A percentile compares a stretch with the other conserved stretches of the same genome.
Conservation (phyloP, 2,113 vertebrate species). For the Rattus rattus region DNA sequence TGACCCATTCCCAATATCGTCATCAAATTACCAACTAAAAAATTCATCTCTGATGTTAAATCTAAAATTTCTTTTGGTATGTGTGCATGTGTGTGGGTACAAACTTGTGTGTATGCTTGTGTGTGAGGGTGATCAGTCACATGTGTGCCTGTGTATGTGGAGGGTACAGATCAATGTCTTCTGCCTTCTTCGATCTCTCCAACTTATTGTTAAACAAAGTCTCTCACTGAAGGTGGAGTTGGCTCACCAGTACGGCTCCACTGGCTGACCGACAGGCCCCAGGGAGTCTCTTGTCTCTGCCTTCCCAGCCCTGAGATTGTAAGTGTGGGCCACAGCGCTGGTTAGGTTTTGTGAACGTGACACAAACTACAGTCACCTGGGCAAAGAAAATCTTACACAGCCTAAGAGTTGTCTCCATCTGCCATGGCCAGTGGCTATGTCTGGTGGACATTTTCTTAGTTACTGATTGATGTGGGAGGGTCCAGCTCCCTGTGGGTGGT, state of each 20-base stretch:
- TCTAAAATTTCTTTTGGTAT: background rate
- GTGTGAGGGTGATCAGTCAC: background rate
- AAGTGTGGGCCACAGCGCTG: background rate
- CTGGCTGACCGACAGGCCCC: no score
- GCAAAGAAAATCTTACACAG: background rate
- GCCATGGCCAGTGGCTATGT: background rate
- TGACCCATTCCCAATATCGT: background rate
- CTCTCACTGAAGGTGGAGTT: background rate
- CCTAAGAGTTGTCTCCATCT: background rate
- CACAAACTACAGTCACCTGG: background rate
- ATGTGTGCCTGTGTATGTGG: background rate
- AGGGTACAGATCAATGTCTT: background rate
- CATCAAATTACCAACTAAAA: background rate
- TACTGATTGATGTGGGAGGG: background rate
- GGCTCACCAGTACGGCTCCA: background rate
- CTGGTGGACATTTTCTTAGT: background rate
- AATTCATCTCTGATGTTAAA: fast-evolving
- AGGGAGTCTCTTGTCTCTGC: background rate
- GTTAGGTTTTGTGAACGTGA: background rate
- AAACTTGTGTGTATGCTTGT: background rate
- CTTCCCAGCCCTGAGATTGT: background rate
- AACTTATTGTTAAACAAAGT: background rate
- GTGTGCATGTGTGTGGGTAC: background rate
- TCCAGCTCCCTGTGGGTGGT: background rate
- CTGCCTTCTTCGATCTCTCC: background rate